Evolutionary conservation across 2,113 vertebrate genomes (phyloP).

Genomic region (Upupa epops): DNA sequence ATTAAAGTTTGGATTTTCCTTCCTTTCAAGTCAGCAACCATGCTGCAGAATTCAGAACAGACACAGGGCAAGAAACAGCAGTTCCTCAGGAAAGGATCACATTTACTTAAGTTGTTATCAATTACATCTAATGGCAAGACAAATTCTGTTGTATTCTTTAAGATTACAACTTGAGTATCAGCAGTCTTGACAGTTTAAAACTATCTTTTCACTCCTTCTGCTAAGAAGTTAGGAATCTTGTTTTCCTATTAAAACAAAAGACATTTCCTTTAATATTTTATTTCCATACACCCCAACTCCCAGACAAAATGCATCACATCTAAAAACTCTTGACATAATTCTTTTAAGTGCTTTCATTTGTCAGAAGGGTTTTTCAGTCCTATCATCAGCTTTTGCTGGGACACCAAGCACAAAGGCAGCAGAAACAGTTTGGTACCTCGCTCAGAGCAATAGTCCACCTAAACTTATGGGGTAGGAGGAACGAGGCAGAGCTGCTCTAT

Average conservation of each 20-base stretch:
- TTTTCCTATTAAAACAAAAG: not conserved
- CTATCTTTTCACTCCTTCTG: not conserved
- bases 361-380: not conserved
- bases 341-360: not conserved
- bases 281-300: not conserved
- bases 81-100: not conserved
- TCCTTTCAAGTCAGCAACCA: not conserved
- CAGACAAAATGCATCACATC: not conserved
- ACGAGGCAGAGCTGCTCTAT: not conserved
- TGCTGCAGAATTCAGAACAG: not conserved
- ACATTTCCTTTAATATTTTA: not conserved
- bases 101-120: not conserved
- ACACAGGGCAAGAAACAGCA: not conserved
- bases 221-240: not conserved
- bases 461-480: not conserved
- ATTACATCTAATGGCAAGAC: not conserved
- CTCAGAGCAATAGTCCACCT: not conserved
- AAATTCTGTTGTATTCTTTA: not conserved
- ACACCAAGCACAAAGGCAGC: not conserved
- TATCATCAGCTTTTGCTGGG: not conserved
- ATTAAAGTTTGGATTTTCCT: not conserved
- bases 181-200: not conserved
- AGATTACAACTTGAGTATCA: not conserved
- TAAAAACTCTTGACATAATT: not conserved
- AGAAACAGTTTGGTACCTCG: not conserved